Base-by-base conservation (phyloP, 1,140 invertebrate genomes). In the Cyrtorhinus lividipennis region DNA sequence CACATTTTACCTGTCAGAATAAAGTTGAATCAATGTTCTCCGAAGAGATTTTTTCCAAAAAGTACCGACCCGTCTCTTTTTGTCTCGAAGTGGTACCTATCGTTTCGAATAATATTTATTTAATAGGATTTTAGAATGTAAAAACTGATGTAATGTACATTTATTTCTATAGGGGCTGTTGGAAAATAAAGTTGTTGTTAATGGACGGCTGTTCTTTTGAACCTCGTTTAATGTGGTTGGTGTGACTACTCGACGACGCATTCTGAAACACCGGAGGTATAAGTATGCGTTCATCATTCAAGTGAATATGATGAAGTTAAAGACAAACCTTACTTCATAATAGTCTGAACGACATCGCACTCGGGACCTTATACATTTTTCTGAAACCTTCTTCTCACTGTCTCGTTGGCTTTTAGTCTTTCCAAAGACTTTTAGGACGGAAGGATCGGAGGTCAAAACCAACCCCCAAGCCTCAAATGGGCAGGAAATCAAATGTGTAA, bases 121-220 rank as follows among this genome's bases (percentile, higher is more conserved):
- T 53, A 20, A 15, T 53, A 53, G 48, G 48, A 15, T 15, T 20
- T 53, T 53, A 53, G 48, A 53, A 22, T 38, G 8, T 53, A 53
- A 53, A 53, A 53, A 53, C 48, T 15, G 20, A 53, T 15, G 20
- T 15, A 12, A 53, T 12, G 27, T 59, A 30, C 27, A 27, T 23
- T 23, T 57, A 57, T 59, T 59, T n/a, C n/a, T 59, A 59, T 59
- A 59, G 58, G 58, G 58, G 58, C 58, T 59, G 58, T 59, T 59
- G 58, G 58, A 27, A 59, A 27, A 59, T 30, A 59, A 53, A 59
- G 58, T 59, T 59, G 58, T 59, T 59, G 58, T 59, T 59, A 59
- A 59, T 27, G 58, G 58, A 59, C 18, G n/a, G 13, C 13, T 18
- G 27, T 27, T 59, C 18, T 8, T 18, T 57, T 76, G 26, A 38